These are phyloP conservation scores for Oxygymnocypris stewartii DNA, from an alignment of 2,113 vertebrate genomes.

Conservation along the genomic window DNA sequence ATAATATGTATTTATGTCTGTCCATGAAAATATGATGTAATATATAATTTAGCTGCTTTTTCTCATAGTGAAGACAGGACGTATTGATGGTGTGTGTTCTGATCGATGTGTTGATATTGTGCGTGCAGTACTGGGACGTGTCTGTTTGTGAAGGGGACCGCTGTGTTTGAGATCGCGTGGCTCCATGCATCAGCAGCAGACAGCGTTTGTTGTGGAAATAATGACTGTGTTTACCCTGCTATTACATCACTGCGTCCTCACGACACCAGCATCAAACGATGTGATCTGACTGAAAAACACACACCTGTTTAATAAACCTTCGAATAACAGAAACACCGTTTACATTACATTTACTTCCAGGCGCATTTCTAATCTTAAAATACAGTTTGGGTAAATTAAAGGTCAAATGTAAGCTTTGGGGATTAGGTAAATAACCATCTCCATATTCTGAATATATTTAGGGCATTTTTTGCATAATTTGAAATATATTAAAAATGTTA, in stretches of 20 bases:
- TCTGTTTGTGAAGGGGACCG: not conserved
- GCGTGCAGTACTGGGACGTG: too few relatives aligned
- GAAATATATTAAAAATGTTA: too few relatives aligned
- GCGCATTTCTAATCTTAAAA: not conserved
- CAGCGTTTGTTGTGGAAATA: slow-evolving; percentile 68
- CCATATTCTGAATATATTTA: too few relatives aligned
- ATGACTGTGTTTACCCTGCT: slow-evolving; percentile 22
- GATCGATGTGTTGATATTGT: not conserved
- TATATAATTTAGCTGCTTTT: too few relatives aligned
- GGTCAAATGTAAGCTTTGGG: too few relatives aligned
- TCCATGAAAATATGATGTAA: too few relatives aligned
- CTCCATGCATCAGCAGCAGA: slow-evolving; percentile 18
- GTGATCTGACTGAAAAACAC: slow-evolving; percentile 33
- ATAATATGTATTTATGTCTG: too few relatives aligned
- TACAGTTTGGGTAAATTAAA: not conserved
- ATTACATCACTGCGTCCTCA: slow-evolving; percentile 28
- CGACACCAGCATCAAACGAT: not conserved
- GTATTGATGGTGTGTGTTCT: not conserved
- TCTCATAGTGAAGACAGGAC: too few relatives aligned
- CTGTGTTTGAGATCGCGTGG: not conserved
- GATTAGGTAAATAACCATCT: too few relatives aligned
- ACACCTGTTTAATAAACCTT: not conserved
- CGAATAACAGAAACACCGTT: not conserved
- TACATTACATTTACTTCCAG: not conserved
- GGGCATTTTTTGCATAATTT: too few relatives aligned